These are phyloP conservation scores for Phengaris alcon DNA, from an alignment of 2,888 invertebrate species.

Conservation along the genomic window DNA sequence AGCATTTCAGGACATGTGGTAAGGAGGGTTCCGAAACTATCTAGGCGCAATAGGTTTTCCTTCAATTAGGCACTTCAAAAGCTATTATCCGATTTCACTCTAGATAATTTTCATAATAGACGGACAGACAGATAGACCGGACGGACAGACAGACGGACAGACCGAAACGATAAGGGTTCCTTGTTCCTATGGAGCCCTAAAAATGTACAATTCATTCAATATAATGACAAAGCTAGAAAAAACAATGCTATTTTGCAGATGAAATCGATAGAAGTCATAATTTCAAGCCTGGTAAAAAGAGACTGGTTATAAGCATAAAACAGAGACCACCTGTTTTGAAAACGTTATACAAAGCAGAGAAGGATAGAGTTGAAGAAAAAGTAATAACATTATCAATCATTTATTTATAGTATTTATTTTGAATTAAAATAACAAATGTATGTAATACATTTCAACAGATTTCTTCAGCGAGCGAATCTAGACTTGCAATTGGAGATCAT, in stretches of 20 bases:
- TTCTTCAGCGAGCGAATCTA: constrained; percentile 57
- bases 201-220: no score
- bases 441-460: constrained; percentile 49
- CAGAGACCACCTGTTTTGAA: constrained; percentile 59
- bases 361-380: constrained; percentile 56
- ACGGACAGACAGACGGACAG: no score
- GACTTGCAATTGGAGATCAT: constrained; percentile 66
- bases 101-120: no score
- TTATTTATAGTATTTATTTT: constrained; percentile 26
- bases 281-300: constrained; percentile 51
- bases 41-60: no score
- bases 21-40: no score
- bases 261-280: constrained; percentile 53
- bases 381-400: constrained; percentile 41
- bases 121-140: no score
- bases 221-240: no score
- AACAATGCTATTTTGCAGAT: constrained; percentile 46
- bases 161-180: no score
- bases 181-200: no score
- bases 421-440: constrained; percentile 24
- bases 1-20: no score
- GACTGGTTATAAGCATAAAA: constrained; percentile 62
- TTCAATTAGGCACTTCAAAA: no score
- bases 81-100: no score
- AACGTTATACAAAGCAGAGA: constrained; percentile 64